A percentile compares a stretch with the other conserved stretches of the same genome.
phyloP scores from a whole-genome alignment of 2,797 vertebrate genomes.

The Ibycter americanus region DNA sequence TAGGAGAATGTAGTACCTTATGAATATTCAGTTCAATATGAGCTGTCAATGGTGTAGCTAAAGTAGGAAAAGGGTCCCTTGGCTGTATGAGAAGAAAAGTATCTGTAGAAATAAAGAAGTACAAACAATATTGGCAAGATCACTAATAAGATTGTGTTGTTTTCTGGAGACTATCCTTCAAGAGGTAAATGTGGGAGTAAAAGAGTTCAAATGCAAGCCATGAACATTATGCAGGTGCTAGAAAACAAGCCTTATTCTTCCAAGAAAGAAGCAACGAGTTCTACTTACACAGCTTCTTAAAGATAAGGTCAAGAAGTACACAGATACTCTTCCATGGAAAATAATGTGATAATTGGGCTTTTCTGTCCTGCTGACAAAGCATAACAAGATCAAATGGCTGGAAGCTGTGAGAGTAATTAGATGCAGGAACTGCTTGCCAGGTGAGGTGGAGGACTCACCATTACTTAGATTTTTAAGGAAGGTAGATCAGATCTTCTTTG shows the following conservation, averaged over 20 bases:
- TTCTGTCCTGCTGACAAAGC: conserved; percentile 53
- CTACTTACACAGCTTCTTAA: neutral
- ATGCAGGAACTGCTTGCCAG: neutral
- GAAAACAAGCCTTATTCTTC: neutral
- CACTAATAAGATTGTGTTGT: neutral
- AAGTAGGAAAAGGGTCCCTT: neutral
- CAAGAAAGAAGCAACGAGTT: neutral
- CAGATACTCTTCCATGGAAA: neutral
- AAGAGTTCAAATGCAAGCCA: neutral
- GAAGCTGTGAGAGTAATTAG: conserved; percentile 60
- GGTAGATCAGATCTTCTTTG: neutral
- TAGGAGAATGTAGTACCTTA: neutral
- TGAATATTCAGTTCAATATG: neutral
- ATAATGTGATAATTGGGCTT: conserved; percentile 2
- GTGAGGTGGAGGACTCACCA: neutral
- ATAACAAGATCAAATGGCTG: conserved; percentile 27
- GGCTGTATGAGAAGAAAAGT: neutral
- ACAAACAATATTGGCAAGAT: neutral
- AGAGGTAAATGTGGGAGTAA: neutral
- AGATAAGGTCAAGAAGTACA: conserved; percentile 11
- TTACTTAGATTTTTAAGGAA: conserved; percentile 6
- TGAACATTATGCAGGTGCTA: neutral
- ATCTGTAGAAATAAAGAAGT: neutral
- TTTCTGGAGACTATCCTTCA: neutral
- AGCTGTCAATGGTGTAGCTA: neutral